Base-by-base conservation (phyloP, 53 echinoderm and acorn worm species). In the Apostichopus leukothele region DNA sequence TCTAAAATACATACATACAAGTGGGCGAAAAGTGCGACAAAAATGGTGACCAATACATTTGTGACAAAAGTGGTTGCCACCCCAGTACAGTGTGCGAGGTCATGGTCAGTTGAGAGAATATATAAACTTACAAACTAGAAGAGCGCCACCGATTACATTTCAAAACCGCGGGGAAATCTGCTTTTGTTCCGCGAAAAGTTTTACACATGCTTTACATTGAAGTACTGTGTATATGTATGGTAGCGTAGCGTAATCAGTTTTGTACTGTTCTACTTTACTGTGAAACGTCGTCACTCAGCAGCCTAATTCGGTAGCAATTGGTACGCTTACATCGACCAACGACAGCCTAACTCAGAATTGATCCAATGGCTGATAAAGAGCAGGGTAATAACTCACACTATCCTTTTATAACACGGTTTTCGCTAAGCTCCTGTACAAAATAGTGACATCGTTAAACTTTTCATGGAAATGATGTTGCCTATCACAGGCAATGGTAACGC, bases 91-190 rank as follows among this genome's bases (percentile, higher is more conserved):
- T 39, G 39, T 39, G 39, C 39, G 39, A 39, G 39, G 39, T 39
- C 39, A 39, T 39, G 39, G 39, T 39, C 39, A 39, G 39, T 39
- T 39, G 39, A 39, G 0, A 39, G 39, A 39, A 39, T 39, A 39
- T 39, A 39, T 39, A 39, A 39, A 39, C 39, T 39, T 51, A 77
- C 39, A 77, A 77, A 77, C 10, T 51, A 5, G 23, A 23, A 12
- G 52, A 79, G 79, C 79, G 79, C 79, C 79, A 52, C 16, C 79
- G 71, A 71, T 71, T 13, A 52, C 52, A 13, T 20, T n/a, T 53
- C 53, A 79, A 79, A 79, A 79, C 79, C 79, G 79, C 79, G 79
- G 79, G 79, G 79, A 79, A 79, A 79, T 79, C 79, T 51, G 79
- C 79, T 79, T 79, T 79, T 79, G 79, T 79, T 79, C 79, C 79